Evolutionary conservation across 2,113 vertebrate genomes (phyloP).

Genomic region (Ictalurus punctatus): DNA sequence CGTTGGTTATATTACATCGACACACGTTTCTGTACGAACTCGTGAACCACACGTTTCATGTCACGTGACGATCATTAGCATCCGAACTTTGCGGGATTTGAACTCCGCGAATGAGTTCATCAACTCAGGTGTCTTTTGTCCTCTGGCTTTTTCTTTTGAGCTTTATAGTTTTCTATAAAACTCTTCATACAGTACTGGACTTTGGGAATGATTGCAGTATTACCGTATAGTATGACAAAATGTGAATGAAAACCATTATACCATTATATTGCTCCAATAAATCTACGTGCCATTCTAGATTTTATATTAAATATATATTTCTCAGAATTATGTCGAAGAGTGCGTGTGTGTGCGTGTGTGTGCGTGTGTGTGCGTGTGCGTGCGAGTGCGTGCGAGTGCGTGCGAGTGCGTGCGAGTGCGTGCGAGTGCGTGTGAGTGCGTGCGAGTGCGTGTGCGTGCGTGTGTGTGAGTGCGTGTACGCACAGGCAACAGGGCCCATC

Average conservation of each 20-base stretch:
- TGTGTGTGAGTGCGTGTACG: neutral
- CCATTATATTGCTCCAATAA: neutral
- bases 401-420: neutral
- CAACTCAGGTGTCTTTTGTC: neutral
- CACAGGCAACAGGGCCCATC: neutral
- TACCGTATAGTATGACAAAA: neutral
- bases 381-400: neutral
- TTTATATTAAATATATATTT: neutral
- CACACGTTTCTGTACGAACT: neutral
- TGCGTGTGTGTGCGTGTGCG: neutral
- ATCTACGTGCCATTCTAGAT: neutral
- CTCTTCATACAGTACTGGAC: neutral
- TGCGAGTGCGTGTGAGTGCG: neutral
- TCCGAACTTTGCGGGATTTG: neutral
- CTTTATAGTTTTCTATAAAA: neutral
- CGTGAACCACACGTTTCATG: neutral
- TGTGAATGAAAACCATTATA: neutral
- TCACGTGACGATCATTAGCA: neutral
- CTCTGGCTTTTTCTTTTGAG: neutral
- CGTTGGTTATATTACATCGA: neutral
- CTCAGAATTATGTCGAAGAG: neutral
- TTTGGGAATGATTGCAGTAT: no score
- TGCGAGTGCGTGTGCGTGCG: neutral
- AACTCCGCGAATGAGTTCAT: neutral
- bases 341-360: neutral